Base-by-base conservation (phyloP, 2,888 invertebrate genomes). In the Platycheirus albimanus region DNA sequence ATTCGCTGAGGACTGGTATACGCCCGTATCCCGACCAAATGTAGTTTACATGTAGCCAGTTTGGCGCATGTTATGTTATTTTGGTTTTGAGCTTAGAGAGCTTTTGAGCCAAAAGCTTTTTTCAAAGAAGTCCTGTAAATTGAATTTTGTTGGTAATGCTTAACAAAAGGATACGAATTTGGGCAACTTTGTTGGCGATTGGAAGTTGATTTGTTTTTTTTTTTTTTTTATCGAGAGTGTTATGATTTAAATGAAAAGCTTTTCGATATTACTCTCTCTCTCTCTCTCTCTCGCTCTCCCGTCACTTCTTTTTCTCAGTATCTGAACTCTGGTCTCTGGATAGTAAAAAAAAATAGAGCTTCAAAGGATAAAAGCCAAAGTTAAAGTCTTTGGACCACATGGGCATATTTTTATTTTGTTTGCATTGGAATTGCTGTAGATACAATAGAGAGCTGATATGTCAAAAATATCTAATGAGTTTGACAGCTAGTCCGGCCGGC, bases 1-100 rank as follows among this genome's bases (percentile, higher is more conserved):
- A 74, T 83, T 83, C 83, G 83, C 83, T 78, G 69, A 77, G 83
- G 83, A 83, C 83, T 83, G 83, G 83, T 78, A 78, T 83, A 83
- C 83, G 83, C 83, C 83, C 83, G 83, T 83, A 78, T 66, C 63
- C 72, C 49, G 69, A 83, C 72, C 78, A 74, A 83, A 54, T 74
- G 63, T 38, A 78, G 83, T 78, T 83, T 72, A 83, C 69, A 83
- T 74, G 77, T 56, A 20, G 72, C 66, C 38, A 38, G 61, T 38
- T 83, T 83, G 78, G 83, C 83, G 83, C 83, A 83, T 83, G 83
- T 78, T 71, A 51, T 61, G 54, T 81, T 61, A 20, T 49, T 33
- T 19, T 15, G 3, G 5, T 20, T 10, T 36, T 1, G 3, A 52
- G 54, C 47, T 71, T 61, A 56, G 10, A 10, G 8, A 78, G 78